Percentiles rank a stretch among this genome's conserved stretches.
Conservation (phyloP, 2,113 vertebrate genomes). For the Festucalex cinctus region DNA sequence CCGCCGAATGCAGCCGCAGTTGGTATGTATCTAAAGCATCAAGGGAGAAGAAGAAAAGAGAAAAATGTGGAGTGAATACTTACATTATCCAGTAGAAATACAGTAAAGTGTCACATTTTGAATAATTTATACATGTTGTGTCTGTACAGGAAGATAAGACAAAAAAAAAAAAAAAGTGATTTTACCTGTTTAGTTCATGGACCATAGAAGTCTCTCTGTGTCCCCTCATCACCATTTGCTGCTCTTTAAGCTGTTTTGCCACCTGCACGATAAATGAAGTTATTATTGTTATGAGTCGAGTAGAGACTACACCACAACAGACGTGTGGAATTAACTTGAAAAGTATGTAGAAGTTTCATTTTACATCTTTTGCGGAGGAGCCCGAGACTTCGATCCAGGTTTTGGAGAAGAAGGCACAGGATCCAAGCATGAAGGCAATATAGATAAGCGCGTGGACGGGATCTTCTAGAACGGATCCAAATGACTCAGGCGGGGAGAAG, state of each 20-base stretch:
- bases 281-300: neutral
- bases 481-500: conserved; percentile 93
- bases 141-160: neutral
- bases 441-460: conserved; percentile 92
- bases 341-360: conserved; percentile 40
- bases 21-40: conserved; percentile 86
- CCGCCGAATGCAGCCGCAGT: conserved; percentile 96
- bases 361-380: conserved; percentile 96
- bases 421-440: conserved; percentile 96
- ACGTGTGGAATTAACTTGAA: neutral
- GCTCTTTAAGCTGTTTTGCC: conserved; percentile 91
- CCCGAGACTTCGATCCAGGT: conserved; percentile 99
- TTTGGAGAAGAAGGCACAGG: conserved; percentile 98
- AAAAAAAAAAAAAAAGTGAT: neutral
- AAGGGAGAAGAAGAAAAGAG: neutral
- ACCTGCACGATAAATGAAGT: conserved; percentile 71
- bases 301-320: neutral
- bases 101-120: neutral
- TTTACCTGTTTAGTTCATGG: conserved; percentile 95
- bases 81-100: neutral
- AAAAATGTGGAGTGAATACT: neutral
- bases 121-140: neutral
- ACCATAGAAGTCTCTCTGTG: conserved; percentile 99
- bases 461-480: conserved; percentile 89
- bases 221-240: conserved; percentile 84